Evolutionary conservation across 1,140 invertebrate genomes (phyloP).

Genomic region (Druon quercuslanigerum): DNA sequence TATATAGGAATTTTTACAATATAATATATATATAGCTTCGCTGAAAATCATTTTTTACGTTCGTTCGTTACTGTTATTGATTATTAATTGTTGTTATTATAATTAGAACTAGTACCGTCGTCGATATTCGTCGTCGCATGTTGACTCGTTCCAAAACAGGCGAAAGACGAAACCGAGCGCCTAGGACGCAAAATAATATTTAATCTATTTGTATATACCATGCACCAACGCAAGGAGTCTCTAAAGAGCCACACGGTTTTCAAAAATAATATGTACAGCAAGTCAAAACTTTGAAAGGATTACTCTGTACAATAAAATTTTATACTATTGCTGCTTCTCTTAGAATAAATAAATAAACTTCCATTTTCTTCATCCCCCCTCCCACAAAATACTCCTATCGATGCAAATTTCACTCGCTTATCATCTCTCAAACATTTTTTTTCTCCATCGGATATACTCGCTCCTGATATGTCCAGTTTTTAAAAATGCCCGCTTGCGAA

Average conservation of each 20-base stretch:
- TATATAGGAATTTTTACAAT: slow-evolving; percentile 72
- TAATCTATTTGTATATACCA: slow-evolving; percentile 11
- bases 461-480: slow-evolving; percentile 67
- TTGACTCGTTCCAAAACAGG: not conserved
- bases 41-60: slow-evolving; percentile 55
- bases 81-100: slow-evolving; percentile 43
- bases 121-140: slow-evolving; percentile 17
- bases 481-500: slow-evolving; percentile 19
- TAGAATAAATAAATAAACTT: not conserved
- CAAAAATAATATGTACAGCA: slow-evolving; percentile 3
- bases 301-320: slow-evolving; percentile 3
- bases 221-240: slow-evolving; percentile 17
- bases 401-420: not conserved
- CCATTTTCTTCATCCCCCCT: too few relatives aligned
- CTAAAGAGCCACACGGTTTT: not conserved
- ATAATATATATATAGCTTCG: slow-evolving; percentile 62
- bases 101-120: slow-evolving; percentile 33
- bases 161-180: slow-evolving; percentile 11
- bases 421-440: slow-evolving; percentile 32
- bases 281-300: not conserved
- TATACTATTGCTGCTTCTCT: not conserved
- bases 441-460: slow-evolving; percentile 61
- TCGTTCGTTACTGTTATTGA: slow-evolving; percentile 53
- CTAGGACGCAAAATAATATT: slow-evolving; percentile 9
- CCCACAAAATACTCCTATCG: not conserved